A percentile compares a stretch with the other conserved stretches of the same genome.
These are phyloP conservation scores for Drosophila ogumai DNA, from an alignment of 1,140 invertebrate species.

Conservation along the genomic window DNA sequence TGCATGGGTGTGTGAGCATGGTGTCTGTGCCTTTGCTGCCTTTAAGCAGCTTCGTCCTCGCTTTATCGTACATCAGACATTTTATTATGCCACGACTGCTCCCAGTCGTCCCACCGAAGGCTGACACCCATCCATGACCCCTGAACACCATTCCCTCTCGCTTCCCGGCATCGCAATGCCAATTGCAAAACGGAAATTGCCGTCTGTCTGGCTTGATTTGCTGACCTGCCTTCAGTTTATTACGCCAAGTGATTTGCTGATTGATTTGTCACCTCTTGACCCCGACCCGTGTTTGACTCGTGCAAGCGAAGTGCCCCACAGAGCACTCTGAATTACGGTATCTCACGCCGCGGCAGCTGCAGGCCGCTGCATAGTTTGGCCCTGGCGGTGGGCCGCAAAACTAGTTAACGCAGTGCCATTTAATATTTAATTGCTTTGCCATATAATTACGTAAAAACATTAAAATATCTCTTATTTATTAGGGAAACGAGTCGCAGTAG, in stretches of 20 bases:
- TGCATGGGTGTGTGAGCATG: background rate
- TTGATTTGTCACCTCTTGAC: constrained; percentile 72
- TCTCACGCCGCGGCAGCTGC: background rate
- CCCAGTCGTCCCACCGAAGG: background rate
- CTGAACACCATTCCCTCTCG: background rate
- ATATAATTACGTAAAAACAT: constrained; percentile 83
- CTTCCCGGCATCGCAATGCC: constrained; percentile 33
- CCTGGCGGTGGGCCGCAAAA: constrained; percentile 49
- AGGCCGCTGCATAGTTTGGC: constrained; percentile 16
- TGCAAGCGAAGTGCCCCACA: constrained; percentile 12
- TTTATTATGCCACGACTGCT: constrained; percentile 64
- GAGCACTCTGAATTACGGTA: background rate
- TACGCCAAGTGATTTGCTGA: constrained; percentile 72
- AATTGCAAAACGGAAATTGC: constrained; percentile 77
- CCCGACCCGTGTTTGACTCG: constrained; percentile 18
- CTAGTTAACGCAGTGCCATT: constrained; percentile 67
- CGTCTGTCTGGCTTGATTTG: constrained; percentile 74
- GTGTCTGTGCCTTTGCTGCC: constrained; percentile 27
- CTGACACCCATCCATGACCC: constrained; percentile 12
- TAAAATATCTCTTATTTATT: constrained; percentile 81
- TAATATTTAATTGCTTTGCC: constrained; percentile 77
- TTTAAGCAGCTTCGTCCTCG: constrained; percentile 54
- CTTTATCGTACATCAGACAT: constrained; percentile 74
- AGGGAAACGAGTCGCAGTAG: constrained; percentile 18
- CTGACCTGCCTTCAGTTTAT: constrained; percentile 69